A percentile compares a stretch with the other conserved stretches of the same genome.
Evolutionary conservation across 2,888 invertebrate genomes (phyloP).

Genomic region (Conomelus anceps): DNA sequence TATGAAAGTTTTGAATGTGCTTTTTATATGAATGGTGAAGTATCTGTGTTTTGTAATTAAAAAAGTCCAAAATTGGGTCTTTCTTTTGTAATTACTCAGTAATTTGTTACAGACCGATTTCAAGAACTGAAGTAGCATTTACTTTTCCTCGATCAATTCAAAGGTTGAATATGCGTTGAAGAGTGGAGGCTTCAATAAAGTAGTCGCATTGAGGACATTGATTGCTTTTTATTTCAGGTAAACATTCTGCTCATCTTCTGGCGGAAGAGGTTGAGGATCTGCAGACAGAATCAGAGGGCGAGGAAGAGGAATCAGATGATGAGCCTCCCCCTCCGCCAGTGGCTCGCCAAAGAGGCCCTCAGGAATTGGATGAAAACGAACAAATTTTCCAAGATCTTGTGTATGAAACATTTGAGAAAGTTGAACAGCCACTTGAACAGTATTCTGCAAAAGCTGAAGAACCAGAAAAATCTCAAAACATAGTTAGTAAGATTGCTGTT

Average conservation of each 20-base stretch:
- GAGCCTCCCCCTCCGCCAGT: conserved; percentile 17
- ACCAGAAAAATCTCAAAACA: not conserved
- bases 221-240: conserved; percentile 3
- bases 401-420: not conserved
- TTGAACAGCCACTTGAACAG: not conserved
- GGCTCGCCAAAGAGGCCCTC: conserved; percentile 24
- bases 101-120: no score
- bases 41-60: no score
- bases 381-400: not conserved
- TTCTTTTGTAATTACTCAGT: no score
- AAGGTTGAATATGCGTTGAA: no score
- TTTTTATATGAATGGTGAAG: no score
- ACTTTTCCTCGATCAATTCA: no score
- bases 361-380: conserved; percentile 9
- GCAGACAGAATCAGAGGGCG: conserved; percentile 28
- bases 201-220: no score
- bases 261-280: conserved; percentile 38
- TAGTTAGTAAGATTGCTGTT: not conserved
- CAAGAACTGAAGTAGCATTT: no score
- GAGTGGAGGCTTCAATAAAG: no score
- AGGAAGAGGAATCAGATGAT: conserved; percentile 31
- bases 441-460: not conserved
- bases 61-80: no score
- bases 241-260: conserved; percentile 11
- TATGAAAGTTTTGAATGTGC: no score